A percentile compares a stretch with the other conserved stretches of the same genome.
These are phyloP conservation scores for Dugesia japonica DNA, from an alignment of 2,888 invertebrate genomes.

Conservation along the genomic window DNA sequence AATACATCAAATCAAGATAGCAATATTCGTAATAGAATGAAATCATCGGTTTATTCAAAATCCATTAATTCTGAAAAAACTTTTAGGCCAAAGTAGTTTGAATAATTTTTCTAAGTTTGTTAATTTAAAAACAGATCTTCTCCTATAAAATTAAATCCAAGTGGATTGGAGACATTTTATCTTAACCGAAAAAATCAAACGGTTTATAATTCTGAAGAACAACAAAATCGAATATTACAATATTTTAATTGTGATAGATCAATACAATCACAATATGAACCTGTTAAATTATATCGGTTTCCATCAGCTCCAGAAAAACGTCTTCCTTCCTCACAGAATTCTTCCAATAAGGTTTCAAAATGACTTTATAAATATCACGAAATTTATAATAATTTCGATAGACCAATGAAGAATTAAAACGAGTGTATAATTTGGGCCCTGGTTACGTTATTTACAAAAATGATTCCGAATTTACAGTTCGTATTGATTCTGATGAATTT, in stretches of 20 bases:
- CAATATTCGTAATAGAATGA: neutral
- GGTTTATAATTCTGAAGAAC: neutral
- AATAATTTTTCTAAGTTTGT: no score
- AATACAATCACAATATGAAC: neutral
- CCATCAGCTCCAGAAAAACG: neutral
- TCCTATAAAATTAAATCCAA: neutral
- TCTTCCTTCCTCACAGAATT: neutral
- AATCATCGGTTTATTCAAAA: neutral
- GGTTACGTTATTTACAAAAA: neutral
- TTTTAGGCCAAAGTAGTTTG: neutral
- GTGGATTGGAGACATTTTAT: neutral
- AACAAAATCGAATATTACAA: no score
- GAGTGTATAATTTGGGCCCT: neutral
- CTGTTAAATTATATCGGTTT: neutral
- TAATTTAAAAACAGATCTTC: neutral
- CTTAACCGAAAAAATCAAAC: neutral
- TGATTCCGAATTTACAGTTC: neutral
- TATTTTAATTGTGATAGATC: neutral
- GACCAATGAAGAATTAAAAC: neutral
- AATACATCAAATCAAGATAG: neutral
- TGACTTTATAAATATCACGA: no score
- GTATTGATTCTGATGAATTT: neutral
- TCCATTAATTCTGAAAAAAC: neutral
- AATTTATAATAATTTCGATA: neutral
- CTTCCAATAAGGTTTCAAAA: neutral